Percentiles rank a stretch among this genome's conserved stretches.
These are phyloP conservation scores for Enteromius treurensis DNA, from an alignment of 2,797 vertebrate species.

Conservation along the genomic window DNA sequence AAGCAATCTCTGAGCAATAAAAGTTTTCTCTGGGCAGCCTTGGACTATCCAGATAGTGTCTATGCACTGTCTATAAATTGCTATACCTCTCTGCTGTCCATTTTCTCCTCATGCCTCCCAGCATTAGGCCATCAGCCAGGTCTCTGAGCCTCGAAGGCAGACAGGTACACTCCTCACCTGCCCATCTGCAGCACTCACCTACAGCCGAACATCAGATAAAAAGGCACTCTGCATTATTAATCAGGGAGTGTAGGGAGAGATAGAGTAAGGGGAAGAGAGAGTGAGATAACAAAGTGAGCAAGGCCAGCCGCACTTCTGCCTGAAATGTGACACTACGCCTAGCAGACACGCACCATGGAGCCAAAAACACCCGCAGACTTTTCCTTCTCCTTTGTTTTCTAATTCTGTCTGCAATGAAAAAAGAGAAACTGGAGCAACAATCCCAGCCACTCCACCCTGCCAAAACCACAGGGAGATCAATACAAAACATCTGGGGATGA, in stretches of 20 bases:
- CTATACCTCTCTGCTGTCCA: conserved; percentile 13
- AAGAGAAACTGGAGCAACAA: conserved; percentile 55
- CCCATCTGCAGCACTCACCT: conserved; percentile 70
- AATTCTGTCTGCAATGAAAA: conserved; percentile 57
- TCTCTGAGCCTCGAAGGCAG: conserved; percentile 69
- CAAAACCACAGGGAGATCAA: conserved; percentile 74
- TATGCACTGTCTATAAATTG: conserved; percentile 32
- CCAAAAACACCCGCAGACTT: conserved; percentile 50
- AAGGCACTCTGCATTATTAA: conserved; percentile 81
- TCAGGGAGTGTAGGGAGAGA: conserved; percentile 35
- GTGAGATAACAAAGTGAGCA: conserved; percentile 50
- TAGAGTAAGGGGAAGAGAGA: conserved; percentile 33
- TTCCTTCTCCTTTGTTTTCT: conserved; percentile 59
- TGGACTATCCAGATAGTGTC: conserved; percentile 50
- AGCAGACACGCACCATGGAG: conserved; percentile 49
- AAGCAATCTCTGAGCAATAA: neutral
- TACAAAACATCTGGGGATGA: conserved; percentile 77
- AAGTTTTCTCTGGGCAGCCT: neutral
- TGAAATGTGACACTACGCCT: conserved; percentile 60
- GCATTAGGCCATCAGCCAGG: conserved; percentile 64
- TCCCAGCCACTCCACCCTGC: conserved; percentile 73
- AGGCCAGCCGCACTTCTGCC: conserved; percentile 49
- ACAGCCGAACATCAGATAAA: conserved; percentile 75
- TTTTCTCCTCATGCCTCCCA: conserved; percentile 16
- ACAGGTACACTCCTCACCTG: conserved; percentile 74